These are phyloP conservation scores for Sclerurus mexicanus DNA, from an alignment of 2,113 vertebrate genomes.

Conservation along the genomic window DNA sequence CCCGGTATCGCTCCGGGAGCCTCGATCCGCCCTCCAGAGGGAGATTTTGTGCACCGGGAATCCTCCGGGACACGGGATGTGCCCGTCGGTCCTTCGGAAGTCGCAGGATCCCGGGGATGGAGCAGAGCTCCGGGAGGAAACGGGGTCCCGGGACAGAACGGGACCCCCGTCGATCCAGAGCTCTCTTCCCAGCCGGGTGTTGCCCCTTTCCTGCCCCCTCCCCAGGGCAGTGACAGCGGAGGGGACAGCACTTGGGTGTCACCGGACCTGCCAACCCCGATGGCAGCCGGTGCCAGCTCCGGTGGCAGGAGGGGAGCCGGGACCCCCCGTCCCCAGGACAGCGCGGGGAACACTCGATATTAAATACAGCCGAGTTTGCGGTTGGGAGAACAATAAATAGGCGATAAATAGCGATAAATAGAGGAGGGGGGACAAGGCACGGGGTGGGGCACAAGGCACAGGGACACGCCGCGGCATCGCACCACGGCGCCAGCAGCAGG, in stretches of 20 bases:
- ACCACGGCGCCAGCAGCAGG: background rate
- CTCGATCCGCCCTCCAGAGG: background rate
- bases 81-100: background rate
- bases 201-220: background rate
- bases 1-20: background rate
- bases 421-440: background rate
- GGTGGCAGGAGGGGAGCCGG: background rate
- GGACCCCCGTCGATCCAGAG: background rate
- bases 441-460: background rate
- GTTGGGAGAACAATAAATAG: background rate
- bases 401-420: background rate
- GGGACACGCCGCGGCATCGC: background rate
- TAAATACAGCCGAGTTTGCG: background rate
- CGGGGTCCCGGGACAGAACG: background rate
- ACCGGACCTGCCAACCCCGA: background rate
- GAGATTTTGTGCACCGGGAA: fast-evolving
- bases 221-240: background rate
- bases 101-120: background rate
- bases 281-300: background rate
- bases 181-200: background rate
- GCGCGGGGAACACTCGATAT: background rate
- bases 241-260: background rate
- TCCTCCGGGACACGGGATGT: background rate
- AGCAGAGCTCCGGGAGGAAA: background rate
- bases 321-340: background rate